Conservation (phyloP, 1,140 invertebrate species). For the Bombus pascuorum region DNA sequence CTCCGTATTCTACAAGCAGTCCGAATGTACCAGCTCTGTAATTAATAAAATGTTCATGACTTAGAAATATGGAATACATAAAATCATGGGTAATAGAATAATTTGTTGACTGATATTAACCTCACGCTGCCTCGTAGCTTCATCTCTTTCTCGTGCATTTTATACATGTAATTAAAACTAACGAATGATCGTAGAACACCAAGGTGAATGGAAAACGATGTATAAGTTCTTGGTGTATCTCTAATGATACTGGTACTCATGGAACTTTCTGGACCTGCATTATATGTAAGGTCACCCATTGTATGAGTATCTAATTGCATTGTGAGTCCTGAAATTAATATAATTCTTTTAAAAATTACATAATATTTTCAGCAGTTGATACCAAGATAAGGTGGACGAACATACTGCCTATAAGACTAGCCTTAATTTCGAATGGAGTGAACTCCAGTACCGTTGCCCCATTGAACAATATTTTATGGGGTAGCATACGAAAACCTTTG, state of each 20-base stretch:
- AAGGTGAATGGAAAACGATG: constrained; percentile 88
- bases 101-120: constrained; percentile 82
- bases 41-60: constrained; percentile 12
- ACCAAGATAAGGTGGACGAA: constrained; percentile 46
- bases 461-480: constrained; percentile 88
- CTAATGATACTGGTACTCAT: constrained; percentile 91
- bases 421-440: constrained; percentile 87
- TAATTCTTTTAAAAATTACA: constrained; percentile 17
- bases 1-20: constrained; percentile 93
- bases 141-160: constrained; percentile 89
- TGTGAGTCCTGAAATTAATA: constrained; percentile 86
- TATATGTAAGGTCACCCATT: constrained; percentile 93
- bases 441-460: constrained; percentile 88
- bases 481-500: constrained; percentile 89
- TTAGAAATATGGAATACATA: constrained; percentile 40
- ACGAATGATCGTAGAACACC: constrained; percentile 92
- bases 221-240: constrained; percentile 86
- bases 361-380: not conserved
- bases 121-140: constrained; percentile 90
- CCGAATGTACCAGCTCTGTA: constrained; percentile 93
- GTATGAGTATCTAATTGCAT: constrained; percentile 93
- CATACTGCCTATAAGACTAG: constrained; percentile 89
- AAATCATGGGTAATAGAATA: not conserved
- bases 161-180: constrained; percentile 89
- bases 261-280: constrained; percentile 87